phyloP scores from a whole-genome alignment of 2,797 vertebrate species.

The Gadopsis bispinosus region DNA sequence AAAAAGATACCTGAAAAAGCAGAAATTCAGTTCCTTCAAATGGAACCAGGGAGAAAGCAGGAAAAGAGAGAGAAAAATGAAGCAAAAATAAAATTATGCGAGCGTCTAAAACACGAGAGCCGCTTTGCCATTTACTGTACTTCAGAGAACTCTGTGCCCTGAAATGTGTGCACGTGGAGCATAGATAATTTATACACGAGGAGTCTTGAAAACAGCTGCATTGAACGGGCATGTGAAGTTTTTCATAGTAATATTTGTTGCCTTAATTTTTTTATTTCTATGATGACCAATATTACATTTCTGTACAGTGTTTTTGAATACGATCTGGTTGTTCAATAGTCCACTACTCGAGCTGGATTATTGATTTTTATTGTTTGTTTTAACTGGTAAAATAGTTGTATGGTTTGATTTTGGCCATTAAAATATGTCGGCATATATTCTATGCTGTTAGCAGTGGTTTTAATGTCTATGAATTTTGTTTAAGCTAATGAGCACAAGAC shows the following conservation, averaged over 20 bases:
- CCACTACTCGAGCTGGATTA: not conserved
- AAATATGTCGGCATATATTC: constrained; percentile 8
- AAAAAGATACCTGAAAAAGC: constrained; percentile 85
- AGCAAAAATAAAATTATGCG: constrained; percentile 64
- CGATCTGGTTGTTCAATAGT: not conserved
- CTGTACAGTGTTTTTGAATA: not conserved
- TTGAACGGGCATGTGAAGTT: not conserved
- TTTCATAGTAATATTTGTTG: constrained; percentile 10
- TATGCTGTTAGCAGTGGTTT: not conserved
- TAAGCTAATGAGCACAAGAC: not conserved
- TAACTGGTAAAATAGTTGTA: not conserved
- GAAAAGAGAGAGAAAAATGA: constrained; percentile 19
- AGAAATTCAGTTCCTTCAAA: constrained; percentile 85
- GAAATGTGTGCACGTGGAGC: constrained; percentile 27
- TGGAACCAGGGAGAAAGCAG: constrained; percentile 69
- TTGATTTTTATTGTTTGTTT: constrained; percentile 1
- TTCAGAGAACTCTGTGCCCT: constrained; percentile 42
- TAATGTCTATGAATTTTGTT: not conserved
- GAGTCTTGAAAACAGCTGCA: not conserved
- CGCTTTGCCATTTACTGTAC: constrained; percentile 80
- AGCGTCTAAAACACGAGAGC: constrained; percentile 83
- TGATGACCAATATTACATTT: not conserved
- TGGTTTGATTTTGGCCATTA: not conserved
- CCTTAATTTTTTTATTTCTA: not conserved
- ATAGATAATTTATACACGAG: constrained; percentile 27